phyloP scores from a whole-genome alignment of 2,888 invertebrate genomes.

The Catocala nupta region DNA sequence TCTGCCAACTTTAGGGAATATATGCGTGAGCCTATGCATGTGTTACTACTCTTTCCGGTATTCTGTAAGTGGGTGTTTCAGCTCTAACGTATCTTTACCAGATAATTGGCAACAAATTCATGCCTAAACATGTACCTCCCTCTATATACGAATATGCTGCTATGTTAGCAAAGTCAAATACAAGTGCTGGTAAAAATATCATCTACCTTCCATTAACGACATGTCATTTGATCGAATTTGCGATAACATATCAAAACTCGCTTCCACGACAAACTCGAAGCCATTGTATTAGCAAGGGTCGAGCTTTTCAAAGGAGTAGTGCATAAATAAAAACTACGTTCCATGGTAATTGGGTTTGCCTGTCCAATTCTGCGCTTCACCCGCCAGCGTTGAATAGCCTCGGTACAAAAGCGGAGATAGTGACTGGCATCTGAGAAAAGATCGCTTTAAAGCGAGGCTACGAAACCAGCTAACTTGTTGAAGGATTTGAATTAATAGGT shows the following conservation, averaged over 20 bases:
- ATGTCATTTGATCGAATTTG: not conserved
- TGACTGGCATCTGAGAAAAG: constrained; percentile 59
- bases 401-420: constrained; percentile 57
- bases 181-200: no score
- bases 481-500: not conserved
- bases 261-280: constrained; percentile 27
- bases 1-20: no score
- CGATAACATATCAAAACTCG: not conserved
- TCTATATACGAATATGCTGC: no score
- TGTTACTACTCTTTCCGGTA: no score
- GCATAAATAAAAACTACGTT: constrained; percentile 59
- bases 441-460: constrained; percentile 51
- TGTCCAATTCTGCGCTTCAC: constrained; percentile 59
- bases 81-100: no score
- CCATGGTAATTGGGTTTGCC: constrained; percentile 62
- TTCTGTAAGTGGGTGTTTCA: no score
- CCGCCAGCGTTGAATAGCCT: constrained; percentile 52
- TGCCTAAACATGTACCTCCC: no score
- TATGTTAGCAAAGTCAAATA: no score
- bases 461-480: constrained; percentile 17
- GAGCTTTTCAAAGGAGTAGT: constrained; percentile 46
- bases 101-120: no score
- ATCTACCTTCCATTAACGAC: no score
- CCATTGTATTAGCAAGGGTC: constrained; percentile 37
- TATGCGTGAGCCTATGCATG: no score